Evolutionary conservation across 2,888 invertebrate genomes (phyloP), one percentile per base, ranked within the genome.

Genomic region (Serrognathus titanus): DNA sequence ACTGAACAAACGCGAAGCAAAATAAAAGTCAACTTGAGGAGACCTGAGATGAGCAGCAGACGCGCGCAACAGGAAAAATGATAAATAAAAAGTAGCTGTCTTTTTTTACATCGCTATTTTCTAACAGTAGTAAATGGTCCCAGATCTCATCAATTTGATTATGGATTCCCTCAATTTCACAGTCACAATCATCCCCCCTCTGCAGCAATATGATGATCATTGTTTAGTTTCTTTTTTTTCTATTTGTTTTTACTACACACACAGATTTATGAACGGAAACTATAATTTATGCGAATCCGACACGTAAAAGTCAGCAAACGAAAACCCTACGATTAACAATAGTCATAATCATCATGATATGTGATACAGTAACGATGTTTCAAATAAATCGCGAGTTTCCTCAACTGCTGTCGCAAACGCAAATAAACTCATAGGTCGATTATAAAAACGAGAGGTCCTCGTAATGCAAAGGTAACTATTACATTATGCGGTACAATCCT

Each of bases 381-480:
- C 6, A 31, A 31, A 31, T 6, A 31, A 31, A 31, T 31, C 24
- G 24, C 24, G 24, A 31, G 24, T 31, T 31, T 31, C 24, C 24
- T 31, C 24, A 31, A 31, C 24, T 31, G 24, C 24, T 31, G 24
- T 31, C 24, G 24, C 7, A 31, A 31, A 31, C 24, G 24, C 24
- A 31, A 31, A 31, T 31, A 31, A 31, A 31, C 24, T 31, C 24
- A 31, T 31, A 31, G 6, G 24, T 31, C 24, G 24, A 31, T 31
- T 31, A 7, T 31, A 31, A 31, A 31, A 31, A 31, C 24, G 24
- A 31, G 24, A 31, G 24, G 24, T 31, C 24, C 43, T 20, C 20
- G 43, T 43, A 43, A 43, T 43, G 20, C 43, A 43, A 43, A 43
- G 43, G 43, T 43, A 43, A 43, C 43, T 43, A 43, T 43, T 16